phyloP scores from a whole-genome alignment of 1,140 invertebrate genomes.

The Zaprionus gabonicus region DNA sequence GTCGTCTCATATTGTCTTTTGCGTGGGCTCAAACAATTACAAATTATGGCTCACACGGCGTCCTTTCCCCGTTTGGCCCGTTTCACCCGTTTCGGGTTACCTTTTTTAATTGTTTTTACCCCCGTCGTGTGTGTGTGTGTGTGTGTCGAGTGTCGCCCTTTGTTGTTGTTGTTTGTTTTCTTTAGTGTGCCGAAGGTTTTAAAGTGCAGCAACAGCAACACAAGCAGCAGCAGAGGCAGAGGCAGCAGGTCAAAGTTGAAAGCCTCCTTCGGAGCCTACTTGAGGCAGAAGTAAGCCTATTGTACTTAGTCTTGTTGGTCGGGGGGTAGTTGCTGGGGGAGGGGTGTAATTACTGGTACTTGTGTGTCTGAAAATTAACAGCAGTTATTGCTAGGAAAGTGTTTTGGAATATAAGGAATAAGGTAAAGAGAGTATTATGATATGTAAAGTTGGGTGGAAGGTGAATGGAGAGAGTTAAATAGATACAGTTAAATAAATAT shows the following conservation, averaged over 20 bases:
- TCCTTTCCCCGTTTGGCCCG: constrained; percentile 1
- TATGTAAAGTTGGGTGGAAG: too few species aligned
- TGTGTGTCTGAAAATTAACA: background rate
- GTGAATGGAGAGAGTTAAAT: background rate
- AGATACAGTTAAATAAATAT: too few species aligned
- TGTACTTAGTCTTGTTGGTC: background rate
- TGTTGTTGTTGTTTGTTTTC: constrained; percentile 21
- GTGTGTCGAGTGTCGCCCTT: background rate
- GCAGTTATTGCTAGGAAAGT: background rate
- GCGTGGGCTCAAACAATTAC: constrained; percentile 79
- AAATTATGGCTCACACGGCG: constrained; percentile 67
- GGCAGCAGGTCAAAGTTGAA: constrained; percentile 49
- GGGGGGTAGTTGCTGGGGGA: background rate
- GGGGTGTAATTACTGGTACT: background rate
- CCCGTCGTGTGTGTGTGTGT: constrained; percentile 16
- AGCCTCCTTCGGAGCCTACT: constrained; percentile 15
- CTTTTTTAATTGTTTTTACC: constrained; percentile 67
- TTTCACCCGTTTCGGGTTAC: constrained; percentile 64
- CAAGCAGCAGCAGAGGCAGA: background rate
- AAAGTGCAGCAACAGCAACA: constrained; percentile 22
- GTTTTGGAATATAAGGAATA: background rate
- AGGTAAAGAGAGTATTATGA: background rate
- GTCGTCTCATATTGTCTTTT: constrained; percentile 56
- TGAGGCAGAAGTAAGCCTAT: constrained; percentile 17
- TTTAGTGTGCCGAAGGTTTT: constrained; percentile 35